Evolutionary conservation across 2,888 invertebrate genomes (phyloP).

Genomic region (Harpalus rubripes): DNA sequence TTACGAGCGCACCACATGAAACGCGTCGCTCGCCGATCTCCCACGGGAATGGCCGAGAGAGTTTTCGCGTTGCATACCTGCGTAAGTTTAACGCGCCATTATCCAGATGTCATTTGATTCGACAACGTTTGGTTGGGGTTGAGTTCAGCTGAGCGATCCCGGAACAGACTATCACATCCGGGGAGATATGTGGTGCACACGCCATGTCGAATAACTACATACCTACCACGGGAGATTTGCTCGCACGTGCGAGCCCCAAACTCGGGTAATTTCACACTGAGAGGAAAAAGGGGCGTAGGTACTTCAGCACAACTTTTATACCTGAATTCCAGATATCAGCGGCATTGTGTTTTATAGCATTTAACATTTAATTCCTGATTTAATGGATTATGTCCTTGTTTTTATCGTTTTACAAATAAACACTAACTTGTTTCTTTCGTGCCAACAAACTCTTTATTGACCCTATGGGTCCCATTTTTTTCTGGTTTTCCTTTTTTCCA

Average conservation of each 20-base stretch:
- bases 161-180: constrained; percentile 47
- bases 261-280: constrained; percentile 22
- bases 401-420: neutral
- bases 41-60: constrained; percentile 17
- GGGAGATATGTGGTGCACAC: constrained; percentile 13
- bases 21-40: constrained; percentile 26
- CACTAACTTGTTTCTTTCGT: too few species aligned
- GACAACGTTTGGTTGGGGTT: constrained; percentile 30
- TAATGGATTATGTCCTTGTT: neutral
- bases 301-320: neutral
- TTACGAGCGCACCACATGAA: constrained; percentile 61
- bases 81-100: constrained; percentile 56
- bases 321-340: neutral
- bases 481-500: too few species aligned
- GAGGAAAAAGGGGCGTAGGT: neutral
- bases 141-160: constrained; percentile 42
- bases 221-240: constrained; percentile 15
- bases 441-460: too few species aligned
- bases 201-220: constrained; percentile 27
- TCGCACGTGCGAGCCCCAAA: constrained; percentile 7
- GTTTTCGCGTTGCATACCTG: constrained; percentile 43
- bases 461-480: too few species aligned
- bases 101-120: constrained; percentile 53
- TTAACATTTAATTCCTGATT: neutral
- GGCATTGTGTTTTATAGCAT: neutral